phyloP scores from a whole-genome alignment of 1,140 invertebrate species.

The Formica exsecta region DNA sequence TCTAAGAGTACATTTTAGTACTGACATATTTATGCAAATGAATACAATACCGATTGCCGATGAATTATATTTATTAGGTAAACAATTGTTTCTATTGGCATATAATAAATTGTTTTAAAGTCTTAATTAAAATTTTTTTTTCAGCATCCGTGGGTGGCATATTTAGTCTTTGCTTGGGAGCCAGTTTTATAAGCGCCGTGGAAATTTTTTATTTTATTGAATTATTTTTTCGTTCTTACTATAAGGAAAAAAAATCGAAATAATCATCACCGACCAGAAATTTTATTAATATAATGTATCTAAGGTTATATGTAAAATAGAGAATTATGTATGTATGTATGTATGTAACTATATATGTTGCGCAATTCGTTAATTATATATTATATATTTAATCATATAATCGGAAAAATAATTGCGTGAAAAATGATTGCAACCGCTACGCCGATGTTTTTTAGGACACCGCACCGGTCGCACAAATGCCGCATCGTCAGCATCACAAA shows the following conservation, averaged over 20 bases:
- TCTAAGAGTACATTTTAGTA: conserved; percentile 59
- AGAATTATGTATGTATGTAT: background rate
- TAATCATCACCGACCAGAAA: background rate
- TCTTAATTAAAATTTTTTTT: conserved; percentile 31
- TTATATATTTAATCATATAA: background rate
- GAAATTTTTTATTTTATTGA: conserved; percentile 67
- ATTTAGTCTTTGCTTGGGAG: conserved; percentile 71
- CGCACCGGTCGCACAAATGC: background rate
- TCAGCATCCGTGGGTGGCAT: conserved; percentile 72
- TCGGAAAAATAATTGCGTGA: background rate
- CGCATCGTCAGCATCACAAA: conserved; percentile 33
- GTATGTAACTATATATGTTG: background rate
- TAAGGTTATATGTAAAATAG: background rate
- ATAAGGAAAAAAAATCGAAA: conserved; percentile 17
- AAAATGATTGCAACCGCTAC: background rate
- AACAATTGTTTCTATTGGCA: background rate
- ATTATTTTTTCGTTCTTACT: conserved; percentile 16
- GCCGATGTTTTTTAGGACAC: background rate
- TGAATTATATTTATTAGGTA: conserved; percentile 65
- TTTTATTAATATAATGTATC: background rate
- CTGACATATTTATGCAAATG: background rate
- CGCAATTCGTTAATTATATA: background rate
- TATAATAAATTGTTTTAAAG: background rate
- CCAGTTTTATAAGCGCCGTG: conserved; percentile 67
- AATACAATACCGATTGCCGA: conserved; percentile 53